Percentiles rank a stretch among this genome's conserved stretches.
These are phyloP conservation scores for Strix aluco DNA, from an alignment of 2,113 vertebrate genomes.

Conservation along the genomic window DNA sequence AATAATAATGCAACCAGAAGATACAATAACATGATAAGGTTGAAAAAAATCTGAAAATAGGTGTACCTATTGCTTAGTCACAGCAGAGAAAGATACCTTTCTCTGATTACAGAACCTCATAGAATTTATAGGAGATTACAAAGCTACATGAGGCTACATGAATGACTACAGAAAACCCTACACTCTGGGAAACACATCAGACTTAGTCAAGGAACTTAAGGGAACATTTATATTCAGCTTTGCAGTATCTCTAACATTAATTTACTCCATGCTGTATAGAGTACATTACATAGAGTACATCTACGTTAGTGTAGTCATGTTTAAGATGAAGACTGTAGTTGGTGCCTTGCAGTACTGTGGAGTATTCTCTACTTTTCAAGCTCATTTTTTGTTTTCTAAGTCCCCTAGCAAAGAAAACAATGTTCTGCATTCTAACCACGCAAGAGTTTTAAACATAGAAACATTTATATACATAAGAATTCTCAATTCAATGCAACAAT, in stretches of 20 bases:
- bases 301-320: background rate
- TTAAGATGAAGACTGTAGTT: background rate
- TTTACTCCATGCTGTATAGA: background rate
- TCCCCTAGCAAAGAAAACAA: background rate
- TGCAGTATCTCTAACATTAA: background rate
- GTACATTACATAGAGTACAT: background rate
- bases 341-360: background rate
- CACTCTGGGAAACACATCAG: background rate
- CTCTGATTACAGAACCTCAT: background rate
- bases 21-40: background rate
- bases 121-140: background rate
- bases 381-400: background rate
- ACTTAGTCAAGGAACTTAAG: background rate
- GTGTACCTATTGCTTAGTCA: background rate
- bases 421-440: background rate
- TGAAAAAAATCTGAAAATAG: background rate
- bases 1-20: background rate
- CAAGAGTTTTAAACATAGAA: background rate
- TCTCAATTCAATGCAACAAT: background rate
- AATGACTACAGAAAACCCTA: background rate
- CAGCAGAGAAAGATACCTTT: background rate
- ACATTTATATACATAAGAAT: background rate
- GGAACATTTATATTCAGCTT: background rate
- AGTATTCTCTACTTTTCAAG: background rate
- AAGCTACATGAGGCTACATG: background rate